Percentiles rank a stretch among this genome's conserved stretches.
These are phyloP conservation scores for Augochlorella aurata DNA, from an alignment of 2,888 invertebrate genomes.

Conservation along the genomic window DNA sequence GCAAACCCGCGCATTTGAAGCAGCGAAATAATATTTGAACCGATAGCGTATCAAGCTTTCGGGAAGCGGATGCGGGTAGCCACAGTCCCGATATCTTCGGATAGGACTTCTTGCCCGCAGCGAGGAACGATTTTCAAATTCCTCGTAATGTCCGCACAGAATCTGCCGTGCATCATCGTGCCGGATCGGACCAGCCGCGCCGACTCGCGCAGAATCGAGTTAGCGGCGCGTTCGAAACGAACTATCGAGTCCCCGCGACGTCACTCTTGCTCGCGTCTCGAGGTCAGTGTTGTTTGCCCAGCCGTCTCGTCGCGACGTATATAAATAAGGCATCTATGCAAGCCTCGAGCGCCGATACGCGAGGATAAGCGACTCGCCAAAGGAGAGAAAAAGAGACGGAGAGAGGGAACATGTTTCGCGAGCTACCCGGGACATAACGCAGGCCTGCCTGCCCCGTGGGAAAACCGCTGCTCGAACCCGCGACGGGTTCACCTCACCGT, in stretches of 20 bases:
- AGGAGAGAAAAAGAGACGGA: not conserved
- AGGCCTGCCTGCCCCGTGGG: constrained; percentile 39
- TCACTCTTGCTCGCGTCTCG: constrained; percentile 40
- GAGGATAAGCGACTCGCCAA: not conserved
- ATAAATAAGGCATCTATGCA: constrained; percentile 24
- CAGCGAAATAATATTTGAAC: no score
- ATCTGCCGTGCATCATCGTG: no score
- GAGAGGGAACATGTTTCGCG: not conserved
- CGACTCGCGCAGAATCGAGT: not conserved
- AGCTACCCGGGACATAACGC: not conserved
- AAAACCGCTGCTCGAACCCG: constrained; percentile 35
- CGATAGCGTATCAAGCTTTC: no score
- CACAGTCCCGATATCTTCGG: no score
- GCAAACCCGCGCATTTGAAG: no score
- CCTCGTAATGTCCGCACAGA: no score
- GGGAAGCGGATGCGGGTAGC: no score
- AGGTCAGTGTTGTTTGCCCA: constrained; percentile 59
- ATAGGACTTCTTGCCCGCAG: no score
- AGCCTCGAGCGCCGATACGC: constrained; percentile 28
- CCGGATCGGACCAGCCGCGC: not conserved
- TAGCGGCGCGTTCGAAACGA: constrained; percentile 9
- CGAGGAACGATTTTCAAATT: no score
- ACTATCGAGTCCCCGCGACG: constrained; percentile 11
- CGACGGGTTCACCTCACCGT: constrained; percentile 47
- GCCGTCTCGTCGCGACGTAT: constrained; percentile 46